Evolutionary conservation across 2,797 vertebrate genomes (phyloP).

Genomic region (Malacoraja senta): DNA sequence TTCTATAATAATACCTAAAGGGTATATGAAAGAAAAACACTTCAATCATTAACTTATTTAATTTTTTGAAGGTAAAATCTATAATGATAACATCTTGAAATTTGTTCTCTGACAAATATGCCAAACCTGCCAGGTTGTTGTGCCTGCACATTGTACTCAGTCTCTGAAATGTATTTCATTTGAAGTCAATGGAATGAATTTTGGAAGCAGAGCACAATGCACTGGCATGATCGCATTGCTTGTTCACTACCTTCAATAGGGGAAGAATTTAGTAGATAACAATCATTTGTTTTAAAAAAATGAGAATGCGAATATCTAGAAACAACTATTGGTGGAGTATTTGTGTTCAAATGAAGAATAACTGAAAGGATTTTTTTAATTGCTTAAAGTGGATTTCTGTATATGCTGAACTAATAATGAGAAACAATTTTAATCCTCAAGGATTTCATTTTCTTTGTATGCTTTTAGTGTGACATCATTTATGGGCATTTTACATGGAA

Average conservation of each 20-base stretch:
- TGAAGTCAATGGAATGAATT: no score
- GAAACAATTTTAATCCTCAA: background rate
- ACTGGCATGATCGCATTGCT: no score
- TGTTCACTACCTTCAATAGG: no score
- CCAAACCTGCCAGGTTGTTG: no score
- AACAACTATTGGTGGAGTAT: background rate
- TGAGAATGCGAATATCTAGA: background rate
- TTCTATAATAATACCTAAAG: background rate
- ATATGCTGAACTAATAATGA: background rate
- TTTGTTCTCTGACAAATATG: no score
- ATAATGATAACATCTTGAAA: background rate
- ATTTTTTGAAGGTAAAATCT: background rate
- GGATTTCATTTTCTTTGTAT: background rate
- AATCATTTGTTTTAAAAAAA: background rate
- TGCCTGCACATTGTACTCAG: no score
- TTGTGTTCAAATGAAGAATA: background rate
- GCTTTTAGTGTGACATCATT: background rate
- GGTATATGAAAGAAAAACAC: background rate
- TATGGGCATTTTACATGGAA: background rate
- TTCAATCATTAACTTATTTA: background rate
- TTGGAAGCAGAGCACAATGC: no score
- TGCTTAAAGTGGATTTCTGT: background rate
- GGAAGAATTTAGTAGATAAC: no score
- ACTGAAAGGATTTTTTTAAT: background rate
- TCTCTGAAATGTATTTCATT: no score